Evolutionary conservation across 2,888 invertebrate species (phyloP), one percentile per base, ranked within the genome.

Genomic region (Folsomia manolachei): DNA sequence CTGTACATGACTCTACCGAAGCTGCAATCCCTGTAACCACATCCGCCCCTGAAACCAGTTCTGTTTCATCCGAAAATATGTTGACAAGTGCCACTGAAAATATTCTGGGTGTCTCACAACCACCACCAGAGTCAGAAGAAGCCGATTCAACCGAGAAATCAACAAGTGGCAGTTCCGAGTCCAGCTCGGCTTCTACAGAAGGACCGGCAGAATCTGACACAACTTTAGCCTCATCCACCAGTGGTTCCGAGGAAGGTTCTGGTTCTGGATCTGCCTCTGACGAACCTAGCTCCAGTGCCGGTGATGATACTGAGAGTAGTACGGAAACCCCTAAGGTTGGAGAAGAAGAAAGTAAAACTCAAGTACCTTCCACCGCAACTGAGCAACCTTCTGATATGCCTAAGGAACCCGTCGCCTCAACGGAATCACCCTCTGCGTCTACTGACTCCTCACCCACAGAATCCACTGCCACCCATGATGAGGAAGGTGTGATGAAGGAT

Each of bases 331-430:
- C 7, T 39, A 39, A 39, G 14, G 39, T 9, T 14, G 39, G 39
- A 39, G 39, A 39, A 4, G 7, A 39, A 39, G 39, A 4, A 4
- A 39, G 4, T 14, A 39, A 4, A 14, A 39, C 39, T 4, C 7
- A 14, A 14, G 39, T 14, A 39, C 39, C 39, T 4, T 27, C 27
- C 53, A 25, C 53, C 4, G 61, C 72, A 7, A 62, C 72, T 1
- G 72, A 72, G n/a, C 19, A 53, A 1, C 19, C 67, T 1, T 69
- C 72, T 0, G 23, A 23, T 7, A 63, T 61, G 19, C 9, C 19
- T 23, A 18, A 18, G 21, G 60, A 60, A 60, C 60, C 21, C 19
- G 23, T 9, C 19, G 60, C n/a, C 18, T 60, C 60, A 4, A 23
- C 4, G 9, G 60, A 60, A n/a, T n/a, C n/a, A n/a, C 23, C 60